Conservation (phyloP, 2,888 invertebrate genomes). For the Diplazon laetatorius region DNA sequence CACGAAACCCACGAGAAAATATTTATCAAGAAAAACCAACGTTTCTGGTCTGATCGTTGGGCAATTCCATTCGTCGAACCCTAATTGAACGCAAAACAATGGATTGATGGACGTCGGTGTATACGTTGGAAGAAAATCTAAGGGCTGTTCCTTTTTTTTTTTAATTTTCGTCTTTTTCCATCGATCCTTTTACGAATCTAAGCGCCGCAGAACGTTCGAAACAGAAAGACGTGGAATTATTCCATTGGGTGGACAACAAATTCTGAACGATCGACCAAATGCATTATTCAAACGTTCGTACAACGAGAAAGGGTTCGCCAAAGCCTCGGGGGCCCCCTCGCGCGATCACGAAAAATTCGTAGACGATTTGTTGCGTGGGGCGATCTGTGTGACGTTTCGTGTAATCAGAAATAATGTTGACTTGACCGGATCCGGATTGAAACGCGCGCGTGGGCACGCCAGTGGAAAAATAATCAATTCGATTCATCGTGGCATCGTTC, state of each 20-base stretch:
- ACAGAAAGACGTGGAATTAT: neutral
- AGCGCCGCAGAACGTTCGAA: conserved; percentile 17
- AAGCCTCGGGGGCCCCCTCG: conserved; percentile 35
- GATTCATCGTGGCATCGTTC: no score
- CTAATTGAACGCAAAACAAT: conserved; percentile 47
- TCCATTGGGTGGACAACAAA: conserved; percentile 36
- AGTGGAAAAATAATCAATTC: no score
- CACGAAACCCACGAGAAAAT: conserved; percentile 1
- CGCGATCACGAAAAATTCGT: conserved; percentile 41
- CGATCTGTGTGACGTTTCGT: conserved; percentile 39
- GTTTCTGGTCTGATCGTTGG: conserved; percentile 37
- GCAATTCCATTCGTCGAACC: conserved; percentile 36
- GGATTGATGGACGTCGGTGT: conserved; percentile 37
- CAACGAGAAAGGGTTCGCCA: conserved; percentile 43
- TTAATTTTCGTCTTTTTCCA: neutral
- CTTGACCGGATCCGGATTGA: neutral
- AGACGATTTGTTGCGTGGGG: conserved; percentile 11
- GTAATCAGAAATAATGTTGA: neutral
- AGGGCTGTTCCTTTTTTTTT: conserved; percentile 21
- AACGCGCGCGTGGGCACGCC: no score
- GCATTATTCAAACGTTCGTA: conserved; percentile 62
- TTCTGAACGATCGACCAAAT: conserved; percentile 46
- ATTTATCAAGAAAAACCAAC: conserved; percentile 8
- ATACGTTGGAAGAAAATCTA: conserved; percentile 39
- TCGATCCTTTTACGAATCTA: conserved; percentile 43